Base-by-base conservation (phyloP, 2,113 vertebrate species). In the Meleagris gallopavo region DNA sequence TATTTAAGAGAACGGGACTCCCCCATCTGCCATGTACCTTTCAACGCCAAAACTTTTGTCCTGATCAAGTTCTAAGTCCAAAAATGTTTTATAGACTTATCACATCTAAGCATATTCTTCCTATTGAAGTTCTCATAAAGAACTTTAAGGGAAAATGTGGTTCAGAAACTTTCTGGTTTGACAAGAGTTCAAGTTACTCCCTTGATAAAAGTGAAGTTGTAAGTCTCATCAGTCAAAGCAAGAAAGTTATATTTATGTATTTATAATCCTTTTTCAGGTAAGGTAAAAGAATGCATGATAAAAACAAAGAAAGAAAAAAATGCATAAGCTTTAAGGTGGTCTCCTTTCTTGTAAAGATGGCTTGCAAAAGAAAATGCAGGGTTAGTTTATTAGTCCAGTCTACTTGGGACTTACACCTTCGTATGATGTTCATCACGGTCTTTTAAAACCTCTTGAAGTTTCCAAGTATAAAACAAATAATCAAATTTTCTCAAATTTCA, bases 31-130 rank as follows among this genome's bases (percentile, higher is more conserved):
- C 22, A 30, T 10, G 32, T 3, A 1, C 5, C 16, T 45, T 36
- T 27, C 10, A 19, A 65, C 76, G 30, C 54, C 13, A 3, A n/a
- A 36, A n/a, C 8, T 58, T 76, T 32, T 11, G 2, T 2, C 2
- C 21, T 46, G 5, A 6, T 86, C 40, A 8, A 27, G 2, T 58
- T 66, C 2, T 0, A 22, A 6, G 0, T 43, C 74, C 6, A 12
- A 3, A 70, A 66, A 20, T 17, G 9, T 20, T 62, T 57, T 30
- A 21, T 20, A 10, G 19, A 20, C 10, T 5, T 14, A 20, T 14
- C 7, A 14, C 72, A 15, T 43, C 38, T 30, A 57, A 38, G 57
- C 29, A 13, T 4, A n/a, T 54, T 66, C 22, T 36, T 71, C 83
- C 18, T 21, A 4, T 0, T 52, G 30, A 50, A 48, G 12, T 25